Percentiles rank a stretch among this genome's conserved stretches.
These are phyloP conservation scores for Holothuria scabra DNA, from an alignment of 53 echinoderm and acorn worm genomes.

Conservation along the genomic window DNA sequence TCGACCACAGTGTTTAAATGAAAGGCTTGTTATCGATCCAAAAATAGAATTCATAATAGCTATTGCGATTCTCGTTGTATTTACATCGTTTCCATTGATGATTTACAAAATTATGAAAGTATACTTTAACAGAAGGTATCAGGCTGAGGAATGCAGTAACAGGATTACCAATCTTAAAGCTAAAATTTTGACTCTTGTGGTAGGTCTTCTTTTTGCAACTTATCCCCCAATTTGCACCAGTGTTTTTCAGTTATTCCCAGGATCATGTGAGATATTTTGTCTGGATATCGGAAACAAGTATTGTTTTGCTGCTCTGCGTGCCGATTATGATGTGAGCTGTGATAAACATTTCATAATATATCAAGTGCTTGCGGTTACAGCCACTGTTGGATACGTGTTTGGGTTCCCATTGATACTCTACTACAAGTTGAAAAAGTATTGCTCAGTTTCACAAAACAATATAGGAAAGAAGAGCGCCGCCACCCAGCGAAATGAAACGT, in stretches of 20 bases:
- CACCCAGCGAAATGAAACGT: too few species aligned
- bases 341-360: neutral
- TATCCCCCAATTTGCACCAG: conserved; percentile 8
- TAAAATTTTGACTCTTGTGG: neutral
- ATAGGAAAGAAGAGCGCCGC: too few species aligned
- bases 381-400: neutral
- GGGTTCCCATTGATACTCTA: neutral
- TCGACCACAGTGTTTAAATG: neutral
- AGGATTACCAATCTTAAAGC: neutral
- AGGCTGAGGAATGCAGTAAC: neutral
- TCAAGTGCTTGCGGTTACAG: neutral
- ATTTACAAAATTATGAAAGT: neutral
- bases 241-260: neutral
- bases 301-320: neutral
- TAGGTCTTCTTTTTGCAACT: neutral
- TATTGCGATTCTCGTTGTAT: too few species aligned
- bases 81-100: neutral
- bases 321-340: neutral
- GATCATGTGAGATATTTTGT: neutral
- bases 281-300: neutral
- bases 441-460: too few species aligned
- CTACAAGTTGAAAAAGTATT: neutral
- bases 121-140: neutral
- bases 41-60: neutral
- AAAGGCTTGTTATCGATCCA: neutral